A percentile compares a stretch with the other conserved stretches of the same genome.
Conservation (phyloP, 2,113 vertebrate genomes). For the Syngnathus typhle region DNA sequence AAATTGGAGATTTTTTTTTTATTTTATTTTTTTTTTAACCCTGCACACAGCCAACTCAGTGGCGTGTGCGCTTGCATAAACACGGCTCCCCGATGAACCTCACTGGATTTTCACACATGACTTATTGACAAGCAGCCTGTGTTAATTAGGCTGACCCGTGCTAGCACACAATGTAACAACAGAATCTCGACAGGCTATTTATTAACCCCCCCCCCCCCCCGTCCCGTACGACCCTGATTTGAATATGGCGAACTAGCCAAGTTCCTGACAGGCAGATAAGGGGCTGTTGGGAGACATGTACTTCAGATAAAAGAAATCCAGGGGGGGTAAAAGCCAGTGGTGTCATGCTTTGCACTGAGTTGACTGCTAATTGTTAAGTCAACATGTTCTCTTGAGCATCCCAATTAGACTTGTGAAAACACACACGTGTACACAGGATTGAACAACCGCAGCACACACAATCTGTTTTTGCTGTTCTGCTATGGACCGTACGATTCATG, state of each 20-base stretch:
- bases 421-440: constrained; percentile 27
- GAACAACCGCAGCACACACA: constrained; percentile 38
- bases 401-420: constrained; percentile 39
- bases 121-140: constrained; percentile 47
- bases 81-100: constrained; percentile 31
- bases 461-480: constrained; percentile 15
- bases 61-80: constrained; percentile 31
- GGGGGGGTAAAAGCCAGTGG: constrained; percentile 13
- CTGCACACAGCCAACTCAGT: not conserved
- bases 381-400: constrained; percentile 46
- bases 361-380: constrained; percentile 45
- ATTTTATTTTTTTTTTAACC: not conserved
- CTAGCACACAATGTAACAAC: constrained; percentile 45
- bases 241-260: constrained; percentile 23
- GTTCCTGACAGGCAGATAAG: constrained; percentile 28
- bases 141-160: constrained; percentile 60
- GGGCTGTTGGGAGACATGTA: constrained; percentile 20
- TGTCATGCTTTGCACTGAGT: constrained; percentile 6
- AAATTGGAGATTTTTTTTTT: not conserved
- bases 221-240: constrained; percentile 30
- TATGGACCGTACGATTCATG: too few relatives aligned
- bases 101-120: constrained; percentile 49
- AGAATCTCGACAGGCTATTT: constrained; percentile 38
- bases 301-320: constrained; percentile 18
- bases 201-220: constrained; percentile 50